A percentile compares a stretch with the other conserved stretches of the same genome.
These are phyloP conservation scores for Luperina nickerlii DNA, from an alignment of 2,888 invertebrate species.

Conservation along the genomic window DNA sequence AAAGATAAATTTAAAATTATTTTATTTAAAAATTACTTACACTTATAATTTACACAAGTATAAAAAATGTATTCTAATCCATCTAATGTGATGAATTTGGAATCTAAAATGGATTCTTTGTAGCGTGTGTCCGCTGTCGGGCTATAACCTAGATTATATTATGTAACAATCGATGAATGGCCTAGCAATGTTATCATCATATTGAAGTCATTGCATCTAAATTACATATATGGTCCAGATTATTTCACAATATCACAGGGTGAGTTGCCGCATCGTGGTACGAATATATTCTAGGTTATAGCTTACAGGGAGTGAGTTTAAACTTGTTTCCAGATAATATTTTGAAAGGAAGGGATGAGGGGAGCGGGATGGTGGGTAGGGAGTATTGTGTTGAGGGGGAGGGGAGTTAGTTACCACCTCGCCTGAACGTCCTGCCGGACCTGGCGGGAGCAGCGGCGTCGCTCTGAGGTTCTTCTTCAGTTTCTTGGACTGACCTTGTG, in stretches of 20 bases:
- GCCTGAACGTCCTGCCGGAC: conserved; percentile 78
- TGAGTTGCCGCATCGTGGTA: conserved; percentile 35
- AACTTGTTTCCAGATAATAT: conserved; percentile 41
- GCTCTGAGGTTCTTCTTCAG: conserved; percentile 79
- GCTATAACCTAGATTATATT: conserved; percentile 34
- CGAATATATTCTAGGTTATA: conserved; percentile 44
- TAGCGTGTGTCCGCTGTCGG: conserved; percentile 19
- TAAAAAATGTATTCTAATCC: conserved; percentile 79
- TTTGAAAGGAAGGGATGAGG: conserved; percentile 49
- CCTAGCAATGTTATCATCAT: conserved; percentile 34
- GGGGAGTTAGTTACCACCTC: conserved; percentile 78
- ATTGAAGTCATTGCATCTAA: conserved; percentile 46
- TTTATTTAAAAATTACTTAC: conserved; percentile 87
- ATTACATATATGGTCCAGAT: conserved; percentile 42
- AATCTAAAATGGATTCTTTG: conserved; percentile 52
- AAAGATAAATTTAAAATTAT: conserved; percentile 76
- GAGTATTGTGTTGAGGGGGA: conserved; percentile 12
- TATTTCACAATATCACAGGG: conserved; percentile 57
- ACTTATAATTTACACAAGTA: conserved; percentile 87
- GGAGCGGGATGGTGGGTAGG: conserved; percentile 57
- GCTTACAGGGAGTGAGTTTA: conserved; percentile 9
- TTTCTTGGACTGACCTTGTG: conserved; percentile 79
- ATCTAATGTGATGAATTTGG: conserved; percentile 70
- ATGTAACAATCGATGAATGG: conserved; percentile 18
- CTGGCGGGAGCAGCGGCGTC: conserved; percentile 76